Evolutionary conservation across 2,797 vertebrate genomes (phyloP).

Genomic region (Betta splendens): DNA sequence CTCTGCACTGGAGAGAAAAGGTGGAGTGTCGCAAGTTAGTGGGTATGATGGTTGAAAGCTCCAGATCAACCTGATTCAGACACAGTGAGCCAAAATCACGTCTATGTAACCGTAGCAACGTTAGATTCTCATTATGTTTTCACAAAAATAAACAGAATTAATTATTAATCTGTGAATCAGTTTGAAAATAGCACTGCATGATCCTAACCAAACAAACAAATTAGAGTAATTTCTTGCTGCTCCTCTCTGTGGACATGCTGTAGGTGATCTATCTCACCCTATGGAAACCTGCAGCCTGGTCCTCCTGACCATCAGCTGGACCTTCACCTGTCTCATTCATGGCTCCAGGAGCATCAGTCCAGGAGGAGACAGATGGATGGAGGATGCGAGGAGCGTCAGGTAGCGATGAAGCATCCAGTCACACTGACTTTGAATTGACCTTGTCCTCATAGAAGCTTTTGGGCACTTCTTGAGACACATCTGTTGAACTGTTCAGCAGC

Average conservation of each 20-base stretch:
- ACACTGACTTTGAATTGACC: slow-evolving; percentile 54
- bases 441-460: slow-evolving; percentile 45
- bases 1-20: slow-evolving; percentile 13
- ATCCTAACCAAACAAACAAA: slow-evolving; percentile 27
- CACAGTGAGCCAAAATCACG: neutral
- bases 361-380: slow-evolving; percentile 72
- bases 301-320: slow-evolving; percentile 73
- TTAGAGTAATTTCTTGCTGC: slow-evolving; percentile 40
- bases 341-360: slow-evolving; percentile 43
- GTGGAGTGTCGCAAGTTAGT: slow-evolving; percentile 7
- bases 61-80: no score
- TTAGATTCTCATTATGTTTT: neutral
- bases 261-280: slow-evolving; percentile 25
- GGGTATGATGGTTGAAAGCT: neutral
- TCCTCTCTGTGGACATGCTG: slow-evolving; percentile 13
- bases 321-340: slow-evolving; percentile 59
- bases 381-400: slow-evolving; percentile 35
- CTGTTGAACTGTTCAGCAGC: slow-evolving; percentile 6
- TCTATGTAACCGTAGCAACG: neutral
- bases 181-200: no score
- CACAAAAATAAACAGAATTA: neutral
- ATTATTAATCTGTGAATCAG: neutral
- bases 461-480: slow-evolving; percentile 18
- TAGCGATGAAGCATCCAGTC: slow-evolving; percentile 34
- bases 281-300: slow-evolving; percentile 39